Percentiles rank a stretch among this genome's conserved stretches.
Evolutionary conservation across 2,113 vertebrate genomes (phyloP).

Genomic region (Megalops atlanticus): DNA sequence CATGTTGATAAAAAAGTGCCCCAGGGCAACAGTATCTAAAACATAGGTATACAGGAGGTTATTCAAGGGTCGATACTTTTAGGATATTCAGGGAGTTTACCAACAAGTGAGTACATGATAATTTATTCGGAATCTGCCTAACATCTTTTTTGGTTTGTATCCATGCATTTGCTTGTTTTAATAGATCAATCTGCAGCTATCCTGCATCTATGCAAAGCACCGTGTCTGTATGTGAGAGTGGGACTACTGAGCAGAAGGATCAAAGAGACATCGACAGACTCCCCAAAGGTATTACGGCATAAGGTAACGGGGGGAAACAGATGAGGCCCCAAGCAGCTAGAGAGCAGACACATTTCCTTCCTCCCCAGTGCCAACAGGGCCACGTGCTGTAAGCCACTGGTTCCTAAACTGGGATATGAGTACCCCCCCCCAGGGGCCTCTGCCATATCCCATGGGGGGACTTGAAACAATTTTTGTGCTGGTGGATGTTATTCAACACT

Average conservation of each 20-base stretch:
- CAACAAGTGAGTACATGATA: too few species aligned
- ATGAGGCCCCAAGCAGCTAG: background rate
- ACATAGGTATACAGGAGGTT: background rate
- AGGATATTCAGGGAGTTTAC: too few species aligned
- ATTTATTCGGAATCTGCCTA: too few species aligned
- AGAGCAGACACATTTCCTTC: background rate
- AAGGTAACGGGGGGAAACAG: background rate
- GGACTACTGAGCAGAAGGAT: background rate
- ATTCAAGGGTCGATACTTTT: background rate
- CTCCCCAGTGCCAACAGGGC: background rate
- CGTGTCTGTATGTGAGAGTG: background rate
- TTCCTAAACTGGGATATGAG: background rate
- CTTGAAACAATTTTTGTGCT: background rate
- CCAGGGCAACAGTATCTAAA: background rate
- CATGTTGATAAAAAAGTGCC: background rate
- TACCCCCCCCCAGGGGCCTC: background rate
- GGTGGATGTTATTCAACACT: background rate
- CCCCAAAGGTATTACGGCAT: conserved; percentile 1
- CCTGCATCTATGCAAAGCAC: background rate
- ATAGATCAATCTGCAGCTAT: background rate
- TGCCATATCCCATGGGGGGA: background rate
- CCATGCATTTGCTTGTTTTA: background rate
- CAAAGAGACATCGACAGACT: background rate
- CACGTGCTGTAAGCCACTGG: background rate
- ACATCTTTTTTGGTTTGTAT: conserved; percentile 2